Base-by-base conservation (phyloP, 1,140 invertebrate species). In the Phthorimaea operculella region DNA sequence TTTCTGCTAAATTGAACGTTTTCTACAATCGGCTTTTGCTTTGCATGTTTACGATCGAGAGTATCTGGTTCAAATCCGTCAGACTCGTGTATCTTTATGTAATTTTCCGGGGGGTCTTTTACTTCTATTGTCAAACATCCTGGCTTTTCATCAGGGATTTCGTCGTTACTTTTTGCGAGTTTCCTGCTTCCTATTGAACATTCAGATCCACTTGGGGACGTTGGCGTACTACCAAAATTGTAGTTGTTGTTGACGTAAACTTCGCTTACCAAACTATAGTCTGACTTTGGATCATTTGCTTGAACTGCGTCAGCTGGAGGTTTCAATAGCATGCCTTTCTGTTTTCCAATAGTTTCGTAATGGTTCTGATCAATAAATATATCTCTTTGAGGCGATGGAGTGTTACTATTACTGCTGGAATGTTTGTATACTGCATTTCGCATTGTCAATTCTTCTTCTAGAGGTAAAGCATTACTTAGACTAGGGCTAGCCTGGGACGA, bases 31-130 rank as follows among this genome's bases (percentile, higher is more conserved):
- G 75, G 69, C 65, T 80, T 84, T n/a, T 81, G 74, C 68, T 91
- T 93, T 63, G 87, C 89, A 39, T 92, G 90, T 72, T 94, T 94
- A n/a, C 93, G 83, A 68, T 95, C 93, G 18, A 95, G 76, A 0
- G 94, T 95, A 63, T 95, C 94, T 0, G 93, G 93, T 72, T 95
- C 93, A 67, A 94, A 95, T 53, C 87, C 87, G 60, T 94, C 93
- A 2, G 90, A 91, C 59, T 92, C 91, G 48, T 91, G 88, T 11
- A 90, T 88, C 66, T 87, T 88, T 1, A 91, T 88, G 58, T 92
- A 91, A 70, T 91, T 90, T 65, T 90, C 88, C 1, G 91, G 88
- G 0, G 90, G 88, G 71, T 92, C 92, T 73, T 92, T 90, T 0
- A 95, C 91, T 77, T 93, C 92, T 56, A 95, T 95, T 14, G 93